Conservation (phyloP, 2,797 vertebrate species). For the Trichosurus vulpecula region DNA sequence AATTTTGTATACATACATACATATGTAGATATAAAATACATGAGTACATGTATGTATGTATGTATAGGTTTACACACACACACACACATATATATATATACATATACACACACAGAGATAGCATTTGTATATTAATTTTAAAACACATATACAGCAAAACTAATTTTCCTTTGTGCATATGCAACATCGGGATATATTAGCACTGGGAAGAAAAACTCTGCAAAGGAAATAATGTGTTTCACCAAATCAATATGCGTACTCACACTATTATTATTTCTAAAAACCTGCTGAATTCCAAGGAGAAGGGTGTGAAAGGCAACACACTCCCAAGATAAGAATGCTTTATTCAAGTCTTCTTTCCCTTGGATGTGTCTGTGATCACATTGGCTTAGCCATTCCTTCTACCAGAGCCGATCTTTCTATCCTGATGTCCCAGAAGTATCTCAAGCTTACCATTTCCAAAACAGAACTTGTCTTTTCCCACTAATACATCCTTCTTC, state of each 20-base stretch:
- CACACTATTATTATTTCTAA: not conserved
- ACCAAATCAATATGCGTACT: not conserved
- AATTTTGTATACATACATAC: not conserved
- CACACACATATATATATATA: not conserved
- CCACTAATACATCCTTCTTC: not conserved
- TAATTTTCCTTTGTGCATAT: not conserved
- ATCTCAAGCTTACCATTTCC: not conserved
- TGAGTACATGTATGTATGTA: too few species aligned
- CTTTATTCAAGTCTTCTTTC: not conserved
- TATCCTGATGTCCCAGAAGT: not conserved
- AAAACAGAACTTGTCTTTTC: not conserved
- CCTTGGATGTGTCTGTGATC: not conserved
- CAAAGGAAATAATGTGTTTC: not conserved
- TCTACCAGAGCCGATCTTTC: not conserved
- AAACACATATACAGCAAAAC: not conserved
- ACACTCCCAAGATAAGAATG: not conserved
- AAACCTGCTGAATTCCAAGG: not conserved
- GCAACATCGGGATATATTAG: not conserved
- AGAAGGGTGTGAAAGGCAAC: not conserved
- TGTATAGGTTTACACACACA: not conserved
- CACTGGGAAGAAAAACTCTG: not conserved
- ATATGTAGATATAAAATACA: not conserved
- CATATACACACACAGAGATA: not conserved
- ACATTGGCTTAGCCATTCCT: not conserved
- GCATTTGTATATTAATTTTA: not conserved